Conservation (phyloP, 64 coral and sea anemone species). For the Catalaphyllia jardinei region DNA sequence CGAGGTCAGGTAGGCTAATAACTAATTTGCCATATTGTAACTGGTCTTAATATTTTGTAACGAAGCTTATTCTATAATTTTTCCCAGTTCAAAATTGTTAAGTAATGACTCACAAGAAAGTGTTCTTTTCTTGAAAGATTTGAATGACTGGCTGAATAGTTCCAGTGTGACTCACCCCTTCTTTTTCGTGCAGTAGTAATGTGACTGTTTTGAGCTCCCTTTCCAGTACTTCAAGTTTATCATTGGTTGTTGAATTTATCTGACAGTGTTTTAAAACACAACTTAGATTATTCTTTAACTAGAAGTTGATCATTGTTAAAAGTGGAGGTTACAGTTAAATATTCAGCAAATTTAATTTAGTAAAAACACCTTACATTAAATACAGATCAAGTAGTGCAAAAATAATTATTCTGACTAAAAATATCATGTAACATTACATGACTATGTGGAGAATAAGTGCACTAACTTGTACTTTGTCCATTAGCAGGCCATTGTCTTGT, state of each 20-base stretch:
- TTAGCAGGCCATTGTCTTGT: background rate
- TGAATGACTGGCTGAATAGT: background rate
- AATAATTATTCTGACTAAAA: background rate
- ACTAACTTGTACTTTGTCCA: slow-evolving; percentile 28
- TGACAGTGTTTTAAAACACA: background rate
- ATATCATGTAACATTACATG: background rate
- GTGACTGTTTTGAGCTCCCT: background rate
- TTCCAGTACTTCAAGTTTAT: background rate
- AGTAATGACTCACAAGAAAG: too few relatives aligned
- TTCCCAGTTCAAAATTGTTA: too few relatives aligned
- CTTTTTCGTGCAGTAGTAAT: background rate
- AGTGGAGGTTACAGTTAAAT: too few relatives aligned
- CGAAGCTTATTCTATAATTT: too few relatives aligned
- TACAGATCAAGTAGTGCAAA: background rate
- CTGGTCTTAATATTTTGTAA: too few relatives aligned
- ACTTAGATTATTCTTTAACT: too few relatives aligned
- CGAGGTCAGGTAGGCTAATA: too few relatives aligned
- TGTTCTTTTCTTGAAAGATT: too few relatives aligned
- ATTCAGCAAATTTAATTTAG: too few relatives aligned
- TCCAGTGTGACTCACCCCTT: background rate
- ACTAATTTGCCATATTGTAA: too few relatives aligned
- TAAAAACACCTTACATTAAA: background rate
- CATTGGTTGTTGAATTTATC: background rate
- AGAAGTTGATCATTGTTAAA: too few relatives aligned
- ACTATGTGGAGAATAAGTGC: too few relatives aligned